These are phyloP conservation scores for Drosophila greeni DNA, from an alignment of 2,888 invertebrate species.

Conservation along the genomic window DNA sequence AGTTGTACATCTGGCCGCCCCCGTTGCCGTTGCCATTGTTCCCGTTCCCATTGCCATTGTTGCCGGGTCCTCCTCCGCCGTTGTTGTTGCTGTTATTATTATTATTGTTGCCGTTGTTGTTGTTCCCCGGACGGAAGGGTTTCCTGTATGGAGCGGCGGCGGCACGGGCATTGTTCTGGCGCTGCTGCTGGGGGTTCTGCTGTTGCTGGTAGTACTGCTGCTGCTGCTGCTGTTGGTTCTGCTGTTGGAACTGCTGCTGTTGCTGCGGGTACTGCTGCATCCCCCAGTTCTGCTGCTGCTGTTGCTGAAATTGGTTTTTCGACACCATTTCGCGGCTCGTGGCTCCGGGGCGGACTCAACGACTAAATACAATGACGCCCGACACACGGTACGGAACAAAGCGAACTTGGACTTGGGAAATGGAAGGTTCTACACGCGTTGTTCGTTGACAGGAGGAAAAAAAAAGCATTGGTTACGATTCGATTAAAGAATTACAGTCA, in stretches of 20 bases:
- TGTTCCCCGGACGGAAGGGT: constrained; percentile 31
- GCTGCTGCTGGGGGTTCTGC: constrained; percentile 10
- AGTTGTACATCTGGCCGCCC: constrained; percentile 70
- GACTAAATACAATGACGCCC: background rate
- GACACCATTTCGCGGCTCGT: constrained; percentile 23
- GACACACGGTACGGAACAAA: background rate
- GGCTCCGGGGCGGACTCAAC: constrained; percentile 7
- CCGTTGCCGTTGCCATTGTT: constrained; percentile 37
- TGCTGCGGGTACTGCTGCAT: constrained; percentile 27
- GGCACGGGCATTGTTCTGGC: constrained; percentile 23
- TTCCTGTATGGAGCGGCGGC: constrained; percentile 31
- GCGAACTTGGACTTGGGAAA: background rate
- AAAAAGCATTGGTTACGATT: constrained; percentile 17
- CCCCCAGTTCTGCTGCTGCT: constrained; percentile 23
- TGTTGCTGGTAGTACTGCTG: constrained; percentile 10
- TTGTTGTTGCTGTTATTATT: background rate
- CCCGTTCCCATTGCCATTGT: constrained; percentile 21
- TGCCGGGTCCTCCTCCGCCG: constrained; percentile 3
- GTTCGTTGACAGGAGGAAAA: background rate
- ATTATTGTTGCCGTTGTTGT: constrained; percentile 10
- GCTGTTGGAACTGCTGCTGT: constrained; percentile 7
- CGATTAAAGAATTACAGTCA: background rate
- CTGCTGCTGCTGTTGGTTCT: constrained; percentile 3
- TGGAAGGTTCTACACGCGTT: background rate
- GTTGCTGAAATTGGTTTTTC: constrained; percentile 33